Percentiles rank a stretch among this genome's conserved stretches.
These are phyloP conservation scores for Eudasyphora cyanicolor DNA, from an alignment of 2,888 invertebrate species.

Conservation along the genomic window DNA sequence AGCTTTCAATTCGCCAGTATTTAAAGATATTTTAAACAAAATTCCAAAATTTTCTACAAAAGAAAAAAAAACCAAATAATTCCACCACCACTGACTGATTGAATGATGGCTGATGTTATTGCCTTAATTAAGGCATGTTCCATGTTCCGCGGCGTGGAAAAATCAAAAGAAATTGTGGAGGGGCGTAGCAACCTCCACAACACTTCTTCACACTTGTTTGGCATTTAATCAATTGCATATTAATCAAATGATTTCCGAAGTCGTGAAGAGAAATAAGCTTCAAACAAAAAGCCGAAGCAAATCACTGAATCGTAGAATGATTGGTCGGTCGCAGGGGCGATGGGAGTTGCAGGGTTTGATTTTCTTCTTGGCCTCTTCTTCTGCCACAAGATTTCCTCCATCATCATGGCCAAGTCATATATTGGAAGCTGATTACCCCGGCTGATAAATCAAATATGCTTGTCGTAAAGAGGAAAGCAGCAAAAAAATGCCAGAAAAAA, in stretches of 20 bases:
- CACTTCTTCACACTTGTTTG: conserved; percentile 45
- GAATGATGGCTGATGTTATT: background rate
- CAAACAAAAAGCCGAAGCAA: background rate
- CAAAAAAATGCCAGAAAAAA: no score
- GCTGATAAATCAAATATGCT: conserved; percentile 60
- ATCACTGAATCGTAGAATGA: no score
- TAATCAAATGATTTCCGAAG: conserved; percentile 50
- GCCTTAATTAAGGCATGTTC: conserved; percentile 28
- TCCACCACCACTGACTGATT: background rate
- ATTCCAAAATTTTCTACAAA: background rate
- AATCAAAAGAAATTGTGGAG: background rate
- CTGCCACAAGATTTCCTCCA: conserved; percentile 3
- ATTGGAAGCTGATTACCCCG: conserved; percentile 52
- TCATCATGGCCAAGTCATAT: conserved; percentile 2
- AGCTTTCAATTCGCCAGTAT: no score
- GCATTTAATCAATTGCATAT: conserved; percentile 47
- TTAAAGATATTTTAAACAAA: background rate
- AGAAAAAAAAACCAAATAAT: background rate
- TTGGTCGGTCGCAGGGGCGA: background rate
- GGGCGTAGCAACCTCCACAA: background rate
- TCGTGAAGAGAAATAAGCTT: background rate
- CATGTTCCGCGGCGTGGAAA: background rate
- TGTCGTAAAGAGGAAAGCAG: background rate
- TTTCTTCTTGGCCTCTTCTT: background rate
- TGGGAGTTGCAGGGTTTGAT: no score